Evolutionary conservation across 2,113 vertebrate species (phyloP).

Genomic region (Pelvicachromis taeniatus): DNA sequence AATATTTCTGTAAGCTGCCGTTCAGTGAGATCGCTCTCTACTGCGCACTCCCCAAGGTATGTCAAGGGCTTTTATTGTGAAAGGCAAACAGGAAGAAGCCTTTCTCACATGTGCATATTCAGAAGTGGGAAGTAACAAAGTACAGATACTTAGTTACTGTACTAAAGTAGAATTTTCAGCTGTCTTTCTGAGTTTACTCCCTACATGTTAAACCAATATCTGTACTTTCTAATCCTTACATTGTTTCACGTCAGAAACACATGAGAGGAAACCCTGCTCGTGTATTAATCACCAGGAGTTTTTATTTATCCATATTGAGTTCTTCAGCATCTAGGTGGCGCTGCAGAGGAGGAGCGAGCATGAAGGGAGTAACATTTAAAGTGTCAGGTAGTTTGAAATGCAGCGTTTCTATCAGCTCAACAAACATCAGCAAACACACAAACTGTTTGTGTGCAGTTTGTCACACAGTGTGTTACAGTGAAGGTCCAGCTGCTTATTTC

Average conservation of each 20-base stretch:
- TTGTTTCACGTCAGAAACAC: not conserved
- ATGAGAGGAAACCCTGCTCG: not conserved
- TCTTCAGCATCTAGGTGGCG: fast-evolving
- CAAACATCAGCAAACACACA: not conserved
- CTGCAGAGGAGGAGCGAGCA: not conserved
- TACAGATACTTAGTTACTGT: not conserved
- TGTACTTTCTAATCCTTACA: not conserved
- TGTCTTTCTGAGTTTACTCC: not conserved
- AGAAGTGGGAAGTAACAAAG: too few species aligned
- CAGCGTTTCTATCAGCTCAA: not conserved
- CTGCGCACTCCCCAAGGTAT: not conserved
- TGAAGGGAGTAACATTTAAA: not conserved
- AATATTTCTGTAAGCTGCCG: not conserved
- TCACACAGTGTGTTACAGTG: fast-evolving
- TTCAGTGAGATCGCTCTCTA: not conserved
- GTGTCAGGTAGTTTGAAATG: not conserved
- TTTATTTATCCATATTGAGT: not conserved
- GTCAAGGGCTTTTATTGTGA: not conserved
- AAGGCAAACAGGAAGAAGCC: not conserved
- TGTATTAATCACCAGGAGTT: not conserved
- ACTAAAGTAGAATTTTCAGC: not conserved
- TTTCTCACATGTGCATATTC: fast-evolving
- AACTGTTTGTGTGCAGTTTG: not conserved
- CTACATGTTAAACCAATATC: not conserved
- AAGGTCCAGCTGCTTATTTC: not conserved